Evolutionary conservation across 2,888 invertebrate genomes (phyloP), one percentile per base, ranked within the genome.

Genomic region (Acrocera orbiculus): DNA sequence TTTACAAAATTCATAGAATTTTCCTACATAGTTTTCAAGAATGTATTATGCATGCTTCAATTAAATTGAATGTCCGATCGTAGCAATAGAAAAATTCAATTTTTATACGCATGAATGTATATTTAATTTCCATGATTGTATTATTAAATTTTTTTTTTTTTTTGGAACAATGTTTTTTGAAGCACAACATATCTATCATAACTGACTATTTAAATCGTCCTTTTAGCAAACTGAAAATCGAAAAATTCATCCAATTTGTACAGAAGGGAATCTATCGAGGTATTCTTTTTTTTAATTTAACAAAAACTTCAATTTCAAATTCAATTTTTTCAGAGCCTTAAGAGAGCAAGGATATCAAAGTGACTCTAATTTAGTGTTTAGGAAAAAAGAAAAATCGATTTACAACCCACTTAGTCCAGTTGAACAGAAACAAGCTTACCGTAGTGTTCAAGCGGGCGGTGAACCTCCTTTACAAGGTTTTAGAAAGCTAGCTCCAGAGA

Each of bases 391-490:
- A 44, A 69, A 73, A 44, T 63, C 65, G 23, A 69, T 69, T 27
- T 63, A 65, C 15, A 72, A 71, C 42, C 66, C 64, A 1, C 58
- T 85, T 34, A 85, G 79, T 44, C 86, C 85, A 2, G 70, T 75
- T n/a, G 83, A 89, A 52, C 76, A 86, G 46, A 73, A 76, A 40
- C 73, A 78, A 40, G 80, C 79, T 9, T 95, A 95, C 61, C 77
- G 79, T 51, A 76, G 74, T 42, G 73, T 95, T 36, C 93, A 93
- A 54, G 78, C 79, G 37, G 95, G 95, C 1, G 93, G 92, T 0
- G 93, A 95, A 59, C 87, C 93, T 3, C 95, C 95, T 1, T 65
- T 89, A 8, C 73, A 85, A 51, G 95, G 95, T 26, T 74, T 95
- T 52, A 70, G 92, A 27, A 92, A 92, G 51, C 77, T 77, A 13